These are phyloP conservation scores for Turritopsis rubra DNA, from an alignment of 30 jellyfish, hydroid and myxozoan species.

Conservation along the genomic window DNA sequence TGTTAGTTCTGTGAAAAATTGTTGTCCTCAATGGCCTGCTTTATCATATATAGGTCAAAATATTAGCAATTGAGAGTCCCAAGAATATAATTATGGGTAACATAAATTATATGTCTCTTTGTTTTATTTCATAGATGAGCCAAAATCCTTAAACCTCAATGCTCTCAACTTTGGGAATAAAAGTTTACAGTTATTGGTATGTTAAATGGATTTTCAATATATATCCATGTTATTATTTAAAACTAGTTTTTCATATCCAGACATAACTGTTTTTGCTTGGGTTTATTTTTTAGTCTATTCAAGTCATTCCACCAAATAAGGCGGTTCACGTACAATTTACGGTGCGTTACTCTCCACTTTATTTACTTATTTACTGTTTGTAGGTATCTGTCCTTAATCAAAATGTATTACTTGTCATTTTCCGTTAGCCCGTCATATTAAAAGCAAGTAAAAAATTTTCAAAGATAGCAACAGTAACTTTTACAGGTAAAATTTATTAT, in stretches of 20 bases:
- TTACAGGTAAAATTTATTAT: slow-evolving; percentile 50
- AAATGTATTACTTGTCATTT: neutral
- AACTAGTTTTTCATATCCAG: too few relatives aligned
- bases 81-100: too few relatives aligned
- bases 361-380: neutral
- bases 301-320: slow-evolving; percentile 65
- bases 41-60: too few relatives aligned
- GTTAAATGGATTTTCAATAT: too few relatives aligned
- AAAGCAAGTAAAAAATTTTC: slow-evolving; percentile 68
- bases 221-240: too few relatives aligned
- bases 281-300: slow-evolving; percentile 44
- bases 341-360: slow-evolving; percentile 31
- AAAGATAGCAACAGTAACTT: slow-evolving; percentile 69
- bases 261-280: neutral
- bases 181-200: slow-evolving; percentile 66
- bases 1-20: neutral
- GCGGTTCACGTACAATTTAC: slow-evolving; percentile 68
- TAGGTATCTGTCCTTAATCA: neutral
- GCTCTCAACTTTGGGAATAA: slow-evolving; percentile 72
- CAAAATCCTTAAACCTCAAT: slow-evolving; percentile 73
- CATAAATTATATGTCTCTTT: neutral
- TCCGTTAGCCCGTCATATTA: slow-evolving; percentile 62
- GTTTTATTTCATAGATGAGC: slow-evolving; percentile 54
- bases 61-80: too few relatives aligned
- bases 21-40: too few relatives aligned